phyloP scores from a whole-genome alignment of 30 jellyfish, hydroid and myxozoan genomes.

The Morbakka virulenta region DNA sequence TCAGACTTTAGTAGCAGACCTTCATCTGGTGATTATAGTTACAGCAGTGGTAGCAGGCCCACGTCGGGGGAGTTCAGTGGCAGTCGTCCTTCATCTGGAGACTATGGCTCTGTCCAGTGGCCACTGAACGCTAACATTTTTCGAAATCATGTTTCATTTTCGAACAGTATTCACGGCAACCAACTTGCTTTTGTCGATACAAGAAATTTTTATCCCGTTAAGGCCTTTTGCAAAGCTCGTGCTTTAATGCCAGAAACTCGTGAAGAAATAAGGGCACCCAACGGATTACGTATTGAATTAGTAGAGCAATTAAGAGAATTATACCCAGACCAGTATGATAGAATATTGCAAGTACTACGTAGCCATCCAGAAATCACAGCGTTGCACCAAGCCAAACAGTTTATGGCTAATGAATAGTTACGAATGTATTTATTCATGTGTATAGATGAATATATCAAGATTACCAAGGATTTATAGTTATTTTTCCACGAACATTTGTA shows the following conservation, averaged over 20 bases:
- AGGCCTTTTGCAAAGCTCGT: conserved; percentile 63
- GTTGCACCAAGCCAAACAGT: too few species aligned
- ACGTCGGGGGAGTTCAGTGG: conserved; percentile 87
- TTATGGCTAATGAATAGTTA: too few species aligned
- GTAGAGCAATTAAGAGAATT: conserved; percentile 78
- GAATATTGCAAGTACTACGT: conserved; percentile 74
- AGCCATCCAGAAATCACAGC: conserved; percentile 82
- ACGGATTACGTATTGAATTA: conserved; percentile 73
- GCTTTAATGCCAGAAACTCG: conserved; percentile 87
- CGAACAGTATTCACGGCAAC: conserved; percentile 51
- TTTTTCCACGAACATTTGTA: too few species aligned
- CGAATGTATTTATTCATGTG: too few species aligned
- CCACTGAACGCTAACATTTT: conserved; percentile 54
- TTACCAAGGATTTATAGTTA: too few species aligned
- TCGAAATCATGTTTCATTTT: conserved; percentile 57
- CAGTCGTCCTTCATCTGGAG: conserved; percentile 93
- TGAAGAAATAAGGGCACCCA: conserved; percentile 80
- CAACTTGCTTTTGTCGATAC: conserved; percentile 78
- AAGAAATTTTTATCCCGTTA: conserved; percentile 84
- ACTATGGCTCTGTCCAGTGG: conserved; percentile 69
- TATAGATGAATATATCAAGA: too few species aligned
- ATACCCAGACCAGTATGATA: conserved; percentile 83
- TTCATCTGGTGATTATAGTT: conserved; percentile 91
- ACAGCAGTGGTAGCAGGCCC: conserved; percentile 88
- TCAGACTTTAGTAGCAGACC: conserved; percentile 96